Conservation (phyloP, 2,888 invertebrate species). For the Sisyra nigra region DNA sequence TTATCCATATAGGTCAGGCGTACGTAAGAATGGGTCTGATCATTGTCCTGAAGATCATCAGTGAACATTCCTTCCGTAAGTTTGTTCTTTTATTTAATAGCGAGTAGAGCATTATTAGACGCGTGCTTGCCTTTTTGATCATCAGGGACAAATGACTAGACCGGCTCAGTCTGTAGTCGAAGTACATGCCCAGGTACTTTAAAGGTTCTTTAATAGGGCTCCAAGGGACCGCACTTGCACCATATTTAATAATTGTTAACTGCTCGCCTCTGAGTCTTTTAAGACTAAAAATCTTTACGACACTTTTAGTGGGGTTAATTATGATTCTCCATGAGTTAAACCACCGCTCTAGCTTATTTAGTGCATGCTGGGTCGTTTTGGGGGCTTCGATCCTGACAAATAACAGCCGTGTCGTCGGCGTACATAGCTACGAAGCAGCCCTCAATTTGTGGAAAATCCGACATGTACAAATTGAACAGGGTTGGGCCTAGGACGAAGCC, state of each 20-base stretch:
- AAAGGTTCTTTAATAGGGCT: not conserved
- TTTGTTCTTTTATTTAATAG: not conserved
- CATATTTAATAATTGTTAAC: not conserved
- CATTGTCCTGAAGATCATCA: slow-evolving; percentile 1
- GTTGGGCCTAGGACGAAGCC: slow-evolving; percentile 13
- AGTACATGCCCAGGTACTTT: not conserved
- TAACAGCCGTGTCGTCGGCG: slow-evolving; percentile 11
- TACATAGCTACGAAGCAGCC: slow-evolving; percentile 9
- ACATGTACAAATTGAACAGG: slow-evolving; percentile 13
- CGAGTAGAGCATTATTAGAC: not conserved
- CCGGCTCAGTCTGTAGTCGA: slow-evolving; percentile 2
- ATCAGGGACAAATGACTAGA: not conserved
- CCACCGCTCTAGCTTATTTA: not conserved
- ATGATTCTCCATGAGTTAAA: slow-evolving; percentile 10
- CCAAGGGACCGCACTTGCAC: not conserved
- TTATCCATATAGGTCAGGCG: not conserved
- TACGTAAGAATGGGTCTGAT: slow-evolving; percentile 1
- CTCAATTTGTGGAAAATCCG: slow-evolving; percentile 13
- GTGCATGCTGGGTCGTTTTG: too few relatives aligned
- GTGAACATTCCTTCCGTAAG: not conserved
- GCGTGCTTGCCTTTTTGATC: not conserved
- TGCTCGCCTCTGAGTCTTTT: not conserved
- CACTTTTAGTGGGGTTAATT: slow-evolving; percentile 10
- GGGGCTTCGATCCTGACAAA: not conserved
- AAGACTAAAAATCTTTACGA: slow-evolving; percentile 9